These are phyloP conservation scores for Ceryle rudis DNA, from an alignment of 2,797 vertebrate genomes.

Conservation along the genomic window DNA sequence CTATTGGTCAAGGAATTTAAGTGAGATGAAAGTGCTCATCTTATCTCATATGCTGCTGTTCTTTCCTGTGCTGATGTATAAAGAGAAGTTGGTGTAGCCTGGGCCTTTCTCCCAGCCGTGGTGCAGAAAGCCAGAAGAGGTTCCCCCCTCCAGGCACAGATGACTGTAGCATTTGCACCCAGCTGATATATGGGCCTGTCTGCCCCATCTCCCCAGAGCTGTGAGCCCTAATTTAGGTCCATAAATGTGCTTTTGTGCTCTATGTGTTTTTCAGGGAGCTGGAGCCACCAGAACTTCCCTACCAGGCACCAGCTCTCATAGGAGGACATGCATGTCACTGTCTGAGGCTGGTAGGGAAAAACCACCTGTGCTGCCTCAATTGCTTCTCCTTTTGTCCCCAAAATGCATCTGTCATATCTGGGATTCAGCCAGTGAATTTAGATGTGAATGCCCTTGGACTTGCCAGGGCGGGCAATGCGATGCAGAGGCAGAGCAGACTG, in stretches of 20 bases:
- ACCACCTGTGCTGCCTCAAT: rapidly evolving
- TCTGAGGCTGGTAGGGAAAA: neutral
- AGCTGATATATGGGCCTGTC: neutral
- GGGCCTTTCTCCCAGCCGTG: neutral
- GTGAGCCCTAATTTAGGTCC: neutral
- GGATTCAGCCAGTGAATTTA: neutral
- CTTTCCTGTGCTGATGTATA: neutral
- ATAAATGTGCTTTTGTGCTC: neutral
- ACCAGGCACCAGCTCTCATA: neutral
- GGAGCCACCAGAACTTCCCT: neutral
- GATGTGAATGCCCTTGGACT: neutral
- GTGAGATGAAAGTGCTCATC: neutral
- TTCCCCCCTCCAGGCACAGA: neutral
- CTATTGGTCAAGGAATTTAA: neutral
- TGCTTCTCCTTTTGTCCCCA: neutral
- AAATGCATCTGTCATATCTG: rapidly evolving
- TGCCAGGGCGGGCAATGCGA: rapidly evolving
- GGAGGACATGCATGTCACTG: rapidly evolving
- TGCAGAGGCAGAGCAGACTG: rapidly evolving
- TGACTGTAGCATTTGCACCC: rapidly evolving
- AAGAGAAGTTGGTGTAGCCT: neutral
- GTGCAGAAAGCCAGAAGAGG: neutral
- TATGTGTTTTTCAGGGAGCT: neutral
- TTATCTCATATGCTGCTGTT: neutral
- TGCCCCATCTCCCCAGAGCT: neutral